phyloP scores from a whole-genome alignment of 2,888 invertebrate species.

The Epiblema foenella region DNA sequence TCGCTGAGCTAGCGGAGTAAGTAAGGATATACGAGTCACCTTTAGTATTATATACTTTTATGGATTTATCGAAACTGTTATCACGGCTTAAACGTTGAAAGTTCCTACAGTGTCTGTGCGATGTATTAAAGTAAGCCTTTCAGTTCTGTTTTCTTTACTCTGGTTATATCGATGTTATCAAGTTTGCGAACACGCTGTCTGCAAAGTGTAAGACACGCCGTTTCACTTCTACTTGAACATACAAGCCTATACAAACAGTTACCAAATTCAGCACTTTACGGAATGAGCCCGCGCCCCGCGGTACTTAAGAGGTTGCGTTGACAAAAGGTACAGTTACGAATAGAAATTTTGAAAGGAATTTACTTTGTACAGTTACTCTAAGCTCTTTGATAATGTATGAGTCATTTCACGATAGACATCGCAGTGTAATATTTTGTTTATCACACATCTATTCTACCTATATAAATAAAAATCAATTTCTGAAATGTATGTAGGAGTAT shows the following conservation, averaged over 20 bases:
- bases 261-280: constrained; percentile 40
- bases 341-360: constrained; percentile 39
- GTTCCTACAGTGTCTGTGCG: too few species aligned
- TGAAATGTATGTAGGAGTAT: too few species aligned
- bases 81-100: too few species aligned
- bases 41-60: too few species aligned
- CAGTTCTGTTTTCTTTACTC: not conserved
- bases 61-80: too few species aligned
- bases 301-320: constrained; percentile 37
- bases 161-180: too few species aligned
- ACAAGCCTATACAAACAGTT: constrained; percentile 39
- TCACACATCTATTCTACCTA: not conserved
- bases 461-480: too few species aligned
- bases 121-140: not conserved
- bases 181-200: constrained; percentile 24
- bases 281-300: constrained; percentile 29
- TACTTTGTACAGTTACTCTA: constrained; percentile 24
- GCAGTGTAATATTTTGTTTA: not conserved
- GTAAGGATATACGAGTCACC: too few species aligned
- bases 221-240: constrained; percentile 26
- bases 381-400: constrained; percentile 20
- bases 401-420: constrained; percentile 20
- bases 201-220: constrained; percentile 13
- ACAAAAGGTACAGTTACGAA: constrained; percentile 38
- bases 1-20: too few species aligned